Evolutionary conservation across 2,888 invertebrate species (phyloP), one percentile per base, ranked within the genome.

Genomic region (Meteorus cinctellus): DNA sequence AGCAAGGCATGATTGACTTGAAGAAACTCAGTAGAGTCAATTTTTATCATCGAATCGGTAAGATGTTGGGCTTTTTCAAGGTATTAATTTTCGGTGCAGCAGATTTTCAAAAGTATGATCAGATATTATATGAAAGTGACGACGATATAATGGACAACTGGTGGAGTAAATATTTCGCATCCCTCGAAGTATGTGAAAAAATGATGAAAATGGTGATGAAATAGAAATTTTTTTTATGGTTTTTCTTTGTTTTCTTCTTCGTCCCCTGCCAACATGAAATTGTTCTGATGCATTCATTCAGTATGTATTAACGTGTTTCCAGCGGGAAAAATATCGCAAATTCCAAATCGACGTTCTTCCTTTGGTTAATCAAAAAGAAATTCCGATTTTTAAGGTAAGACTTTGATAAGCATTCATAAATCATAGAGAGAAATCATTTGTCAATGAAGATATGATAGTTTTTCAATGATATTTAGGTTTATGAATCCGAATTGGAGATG

Each of bases 401-500:
- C 24, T 19, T 16, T 65, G 55, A 34, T 31, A 27, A 36, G n/a
- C 12, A 73, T 74, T 31, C 24, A 62, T 62, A 65, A 68, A 66
- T 70, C 60, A 59, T 72, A 75, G 45, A 75, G 27, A 2, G 41
- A 29, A 60, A 27, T 10, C 45, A 45, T 19, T n/a, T 45, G 16
- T 31, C 19, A 34, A 55, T 59, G 65, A 74, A 76, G 71, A 68
- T 71, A 73, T 74, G 74, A 70, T 76, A 75, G 65, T 68, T 76
- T 74, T 78, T 78, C 31, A 78, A 78, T 81, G 68, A 77, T 84
- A 83, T 86, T 72, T 83, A 92, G 90, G 91, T 94, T 77, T 95
- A 93, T 86, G 84, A 88, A 8, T 90, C 90, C n/a, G 95, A 95
- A 87, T 85, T 96, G 77, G 95, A 96, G 88, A 85, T 88, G 55